Conservation (phyloP, 2,113 vertebrate species). For the Phrynosoma platyrhinos region DNA sequence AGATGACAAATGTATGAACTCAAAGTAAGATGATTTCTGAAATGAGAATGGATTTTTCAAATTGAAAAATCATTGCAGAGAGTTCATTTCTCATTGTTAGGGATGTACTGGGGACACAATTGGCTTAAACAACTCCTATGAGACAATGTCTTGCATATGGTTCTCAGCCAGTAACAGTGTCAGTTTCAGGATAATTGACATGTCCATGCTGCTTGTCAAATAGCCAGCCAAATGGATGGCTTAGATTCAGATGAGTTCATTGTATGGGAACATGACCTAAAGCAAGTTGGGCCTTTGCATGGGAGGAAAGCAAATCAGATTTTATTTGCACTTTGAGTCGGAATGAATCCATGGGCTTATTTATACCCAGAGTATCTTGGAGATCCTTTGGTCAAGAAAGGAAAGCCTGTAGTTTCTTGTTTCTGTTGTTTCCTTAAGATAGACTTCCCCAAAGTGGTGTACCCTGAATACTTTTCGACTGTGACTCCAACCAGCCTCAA, state of each 20-base stretch:
- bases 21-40: slow-evolving; percentile 31
- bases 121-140: slow-evolving; percentile 32
- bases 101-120: not conserved
- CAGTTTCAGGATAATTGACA: slow-evolving; percentile 18
- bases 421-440: not conserved
- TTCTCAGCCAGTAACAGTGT: slow-evolving; percentile 1
- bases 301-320: not conserved
- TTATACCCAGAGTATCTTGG: not conserved
- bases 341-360: not conserved
- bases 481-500: too few relatives aligned
- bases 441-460: not conserved
- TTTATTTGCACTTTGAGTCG: not conserved
- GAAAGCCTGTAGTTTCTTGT: not conserved
- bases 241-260: not conserved
- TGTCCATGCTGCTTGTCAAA: not conserved
- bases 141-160: slow-evolving; percentile 2
- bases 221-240: not conserved
- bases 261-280: not conserved
- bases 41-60: slow-evolving; percentile 50
- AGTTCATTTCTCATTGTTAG: slow-evolving; percentile 41
- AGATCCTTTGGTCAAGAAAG: not conserved
- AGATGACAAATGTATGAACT: slow-evolving; percentile 35
- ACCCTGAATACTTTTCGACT: too few relatives aligned
- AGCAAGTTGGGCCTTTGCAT: not conserved
- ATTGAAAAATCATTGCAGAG: slow-evolving; percentile 38